A percentile compares a stretch with the other conserved stretches of the same genome.
These are phyloP conservation scores for Ricordea florida DNA, from an alignment of 92 coral and sea anemone genomes.

Conservation along the genomic window DNA sequence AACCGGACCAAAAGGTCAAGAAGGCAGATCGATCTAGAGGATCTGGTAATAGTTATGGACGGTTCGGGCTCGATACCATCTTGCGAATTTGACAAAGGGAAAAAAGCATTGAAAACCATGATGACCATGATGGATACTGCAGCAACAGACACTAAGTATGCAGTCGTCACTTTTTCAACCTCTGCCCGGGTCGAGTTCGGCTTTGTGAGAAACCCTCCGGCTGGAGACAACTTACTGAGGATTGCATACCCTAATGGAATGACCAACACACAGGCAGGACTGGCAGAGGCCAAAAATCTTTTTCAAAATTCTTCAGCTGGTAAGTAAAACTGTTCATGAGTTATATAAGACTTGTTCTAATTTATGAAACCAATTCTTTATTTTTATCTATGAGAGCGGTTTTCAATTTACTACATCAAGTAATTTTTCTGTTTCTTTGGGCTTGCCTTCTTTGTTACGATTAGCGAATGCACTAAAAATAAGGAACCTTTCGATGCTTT, in stretches of 20 bases:
- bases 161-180: neutral
- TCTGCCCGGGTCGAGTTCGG: neutral
- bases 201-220: neutral
- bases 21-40: too few species aligned
- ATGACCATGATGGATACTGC: too few species aligned
- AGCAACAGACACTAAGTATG: neutral
- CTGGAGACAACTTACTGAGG: neutral
- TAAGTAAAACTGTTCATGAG: neutral
- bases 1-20: too few species aligned
- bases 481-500: too few species aligned
- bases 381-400: too few species aligned
- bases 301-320: neutral
- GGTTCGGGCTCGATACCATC: neutral
- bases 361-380: neutral
- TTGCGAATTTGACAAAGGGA: conserved; percentile 8
- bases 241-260: neutral
- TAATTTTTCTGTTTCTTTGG: too few species aligned
- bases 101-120: neutral
- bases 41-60: neutral
- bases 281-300: neutral
- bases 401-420: too few species aligned
- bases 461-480: too few species aligned
- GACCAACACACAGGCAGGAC: conserved; percentile 10
- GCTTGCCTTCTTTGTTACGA: too few species aligned
- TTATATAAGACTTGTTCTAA: neutral